Percentiles rank a stretch among this genome's conserved stretches.
Conservation (phyloP, 2,888 invertebrate genomes). For the Smittia sp. region DNA sequence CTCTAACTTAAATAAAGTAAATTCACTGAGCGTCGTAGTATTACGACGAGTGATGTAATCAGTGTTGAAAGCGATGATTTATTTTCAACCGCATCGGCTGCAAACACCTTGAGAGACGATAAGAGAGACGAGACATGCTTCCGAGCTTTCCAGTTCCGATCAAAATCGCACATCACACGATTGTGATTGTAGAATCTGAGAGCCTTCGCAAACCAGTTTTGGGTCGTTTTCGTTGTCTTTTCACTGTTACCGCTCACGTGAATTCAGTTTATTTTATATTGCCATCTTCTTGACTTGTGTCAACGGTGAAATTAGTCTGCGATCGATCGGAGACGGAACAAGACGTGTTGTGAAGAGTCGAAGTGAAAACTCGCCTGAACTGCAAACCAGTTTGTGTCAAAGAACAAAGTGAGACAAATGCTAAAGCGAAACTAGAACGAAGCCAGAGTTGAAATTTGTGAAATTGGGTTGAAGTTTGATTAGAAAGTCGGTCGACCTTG, state of each 20-base stretch:
- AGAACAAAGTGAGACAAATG: no score
- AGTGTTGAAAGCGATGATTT: not conserved
- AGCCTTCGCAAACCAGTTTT: conserved; percentile 18
- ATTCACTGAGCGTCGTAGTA: no score
- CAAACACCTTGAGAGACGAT: not conserved
- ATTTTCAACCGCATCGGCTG: not conserved
- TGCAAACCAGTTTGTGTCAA: not conserved
- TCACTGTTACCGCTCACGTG: not conserved
- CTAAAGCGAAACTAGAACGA: no score
- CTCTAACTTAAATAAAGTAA: no score
- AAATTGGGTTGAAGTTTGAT: no score
- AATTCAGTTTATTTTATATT: not conserved
- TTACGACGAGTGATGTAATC: no score
- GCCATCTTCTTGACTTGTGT: not conserved
- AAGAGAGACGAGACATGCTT: not conserved
- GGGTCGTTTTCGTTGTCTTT: not conserved
- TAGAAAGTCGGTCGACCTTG: no score
- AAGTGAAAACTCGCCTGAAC: not conserved
- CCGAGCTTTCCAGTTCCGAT: not conserved
- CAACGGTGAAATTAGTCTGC: not conserved
- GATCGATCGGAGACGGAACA: not conserved
- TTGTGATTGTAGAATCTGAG: not conserved
- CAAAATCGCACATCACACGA: not conserved
- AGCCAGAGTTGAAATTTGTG: no score
- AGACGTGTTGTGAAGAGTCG: not conserved